Percentiles rank a stretch among this genome's conserved stretches.
Evolutionary conservation across 1,140 invertebrate genomes (phyloP).

Genomic region (Heterodera carotae): DNA sequence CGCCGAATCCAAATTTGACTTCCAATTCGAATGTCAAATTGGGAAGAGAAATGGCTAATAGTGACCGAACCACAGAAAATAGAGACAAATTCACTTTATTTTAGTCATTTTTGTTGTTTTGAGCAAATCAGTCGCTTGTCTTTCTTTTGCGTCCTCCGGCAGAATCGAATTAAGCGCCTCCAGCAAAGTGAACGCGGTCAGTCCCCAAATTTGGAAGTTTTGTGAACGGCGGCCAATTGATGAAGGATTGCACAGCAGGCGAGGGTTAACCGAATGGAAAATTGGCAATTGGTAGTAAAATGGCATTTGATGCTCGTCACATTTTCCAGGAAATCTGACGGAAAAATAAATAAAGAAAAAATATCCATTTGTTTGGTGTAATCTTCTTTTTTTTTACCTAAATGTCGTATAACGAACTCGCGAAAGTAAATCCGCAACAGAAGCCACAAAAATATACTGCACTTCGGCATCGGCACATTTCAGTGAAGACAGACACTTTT

Average conservation of each 20-base stretch:
- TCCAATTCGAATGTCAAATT: too few species aligned
- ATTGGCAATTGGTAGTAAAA: slow-evolving; percentile 19
- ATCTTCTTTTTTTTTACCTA: background rate
- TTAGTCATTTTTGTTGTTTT: background rate
- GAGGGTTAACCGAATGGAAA: background rate
- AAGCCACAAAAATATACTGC: slow-evolving; percentile 18
- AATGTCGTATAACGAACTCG: slow-evolving; percentile 14
- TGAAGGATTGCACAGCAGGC: background rate
- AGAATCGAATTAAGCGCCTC: slow-evolving; percentile 14
- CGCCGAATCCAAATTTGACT: too few species aligned
- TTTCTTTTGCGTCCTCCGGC: slow-evolving; percentile 1
- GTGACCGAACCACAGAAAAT: too few species aligned
- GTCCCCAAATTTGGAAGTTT: slow-evolving; percentile 14
- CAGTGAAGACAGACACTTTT: background rate
- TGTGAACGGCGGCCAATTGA: background rate
- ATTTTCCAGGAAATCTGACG: slow-evolving; percentile 3
- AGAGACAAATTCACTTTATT: too few species aligned
- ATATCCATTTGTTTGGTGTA: background rate
- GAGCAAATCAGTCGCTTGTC: background rate
- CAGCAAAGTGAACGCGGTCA: slow-evolving; percentile 19
- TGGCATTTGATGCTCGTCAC: background rate
- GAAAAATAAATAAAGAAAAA: background rate
- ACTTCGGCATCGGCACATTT: slow-evolving; percentile 14
- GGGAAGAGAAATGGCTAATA: too few species aligned
- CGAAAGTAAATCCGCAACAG: slow-evolving; percentile 5